Percentiles rank a stretch among this genome's conserved stretches.
These are phyloP conservation scores for Spongilla lacustris DNA, from an alignment of 37 sponge, comb jelly and placozoan species.

Conservation along the genomic window DNA sequence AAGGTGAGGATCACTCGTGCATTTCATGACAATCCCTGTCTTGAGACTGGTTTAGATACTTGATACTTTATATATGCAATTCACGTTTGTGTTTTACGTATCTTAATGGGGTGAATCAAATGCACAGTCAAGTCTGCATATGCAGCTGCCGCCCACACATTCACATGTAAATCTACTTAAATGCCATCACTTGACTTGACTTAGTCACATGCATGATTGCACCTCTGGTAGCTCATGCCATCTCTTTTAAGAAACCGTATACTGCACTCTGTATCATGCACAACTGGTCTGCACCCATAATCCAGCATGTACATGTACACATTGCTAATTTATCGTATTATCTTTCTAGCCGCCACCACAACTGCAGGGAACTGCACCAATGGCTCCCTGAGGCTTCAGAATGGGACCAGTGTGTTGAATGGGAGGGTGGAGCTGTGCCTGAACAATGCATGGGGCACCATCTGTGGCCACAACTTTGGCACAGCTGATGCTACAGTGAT, in stretches of 20 bases:
- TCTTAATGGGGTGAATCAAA: too few relatives aligned
- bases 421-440: conserved; percentile 50
- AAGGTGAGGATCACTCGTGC: conserved; percentile 5
- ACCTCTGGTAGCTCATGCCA: too few relatives aligned
- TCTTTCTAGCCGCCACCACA: background rate
- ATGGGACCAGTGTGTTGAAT: conserved; percentile 9
- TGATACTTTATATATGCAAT: background rate
- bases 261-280: background rate
- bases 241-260: too few relatives aligned
- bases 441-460: conserved; percentile 55
- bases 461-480: conserved; percentile 18
- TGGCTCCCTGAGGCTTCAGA: conserved; percentile 31
- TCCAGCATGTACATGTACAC: too few relatives aligned
- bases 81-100: background rate
- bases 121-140: too few relatives aligned
- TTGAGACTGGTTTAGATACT: background rate
- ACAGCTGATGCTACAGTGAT: conserved; percentile 40
- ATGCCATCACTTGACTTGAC: too few relatives aligned
- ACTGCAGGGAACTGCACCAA: conserved; percentile 22
- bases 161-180: too few relatives aligned
- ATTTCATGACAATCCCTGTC: background rate
- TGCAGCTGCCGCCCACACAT: too few relatives aligned
- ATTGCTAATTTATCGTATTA: too few relatives aligned
- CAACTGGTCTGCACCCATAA: background rate
- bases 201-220: too few relatives aligned